Evolutionary conservation across 2,888 invertebrate genomes (phyloP).

Genomic region (Saturnia pavonia): DNA sequence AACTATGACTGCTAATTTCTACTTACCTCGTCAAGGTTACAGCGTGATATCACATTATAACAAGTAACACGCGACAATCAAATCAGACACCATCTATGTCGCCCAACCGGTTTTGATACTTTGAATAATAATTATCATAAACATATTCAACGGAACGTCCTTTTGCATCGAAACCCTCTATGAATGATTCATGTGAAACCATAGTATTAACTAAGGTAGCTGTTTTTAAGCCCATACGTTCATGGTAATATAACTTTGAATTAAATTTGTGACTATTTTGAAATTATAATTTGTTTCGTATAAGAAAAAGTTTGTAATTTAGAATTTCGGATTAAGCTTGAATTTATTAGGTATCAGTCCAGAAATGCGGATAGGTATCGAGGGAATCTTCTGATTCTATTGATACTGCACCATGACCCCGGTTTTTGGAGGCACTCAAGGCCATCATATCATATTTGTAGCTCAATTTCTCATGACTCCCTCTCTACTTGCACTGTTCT

Average conservation of each 20-base stretch:
- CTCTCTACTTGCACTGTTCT: too few species aligned
- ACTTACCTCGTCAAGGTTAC: not conserved
- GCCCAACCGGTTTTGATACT: not conserved
- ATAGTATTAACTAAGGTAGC: conserved; percentile 25
- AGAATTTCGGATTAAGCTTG: not conserved
- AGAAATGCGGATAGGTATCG: not conserved
- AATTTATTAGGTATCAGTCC: not conserved
- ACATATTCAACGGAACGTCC: conserved; percentile 10
- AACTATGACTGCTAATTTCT: not conserved
- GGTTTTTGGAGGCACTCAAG: too few species aligned
- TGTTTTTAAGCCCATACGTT: conserved; percentile 27
- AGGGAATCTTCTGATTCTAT: not conserved
- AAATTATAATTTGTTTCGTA: conserved; percentile 19
- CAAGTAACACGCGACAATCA: not conserved
- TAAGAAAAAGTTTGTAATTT: conserved; percentile 3
- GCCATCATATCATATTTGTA: too few species aligned
- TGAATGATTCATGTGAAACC: conserved; percentile 36
- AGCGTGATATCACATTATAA: not conserved
- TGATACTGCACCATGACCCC: not conserved
- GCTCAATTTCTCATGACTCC: too few species aligned
- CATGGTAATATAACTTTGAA: conserved; percentile 22
- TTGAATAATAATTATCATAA: conserved; percentile 6
- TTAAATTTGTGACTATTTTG: conserved; percentile 21
- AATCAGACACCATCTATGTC: not conserved
- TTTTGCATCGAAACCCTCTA: conserved; percentile 6